Evolutionary conservation across 2,113 vertebrate species (phyloP), one percentile per base, ranked within the genome.

Genomic region (Ceratotherium simum): DNA sequence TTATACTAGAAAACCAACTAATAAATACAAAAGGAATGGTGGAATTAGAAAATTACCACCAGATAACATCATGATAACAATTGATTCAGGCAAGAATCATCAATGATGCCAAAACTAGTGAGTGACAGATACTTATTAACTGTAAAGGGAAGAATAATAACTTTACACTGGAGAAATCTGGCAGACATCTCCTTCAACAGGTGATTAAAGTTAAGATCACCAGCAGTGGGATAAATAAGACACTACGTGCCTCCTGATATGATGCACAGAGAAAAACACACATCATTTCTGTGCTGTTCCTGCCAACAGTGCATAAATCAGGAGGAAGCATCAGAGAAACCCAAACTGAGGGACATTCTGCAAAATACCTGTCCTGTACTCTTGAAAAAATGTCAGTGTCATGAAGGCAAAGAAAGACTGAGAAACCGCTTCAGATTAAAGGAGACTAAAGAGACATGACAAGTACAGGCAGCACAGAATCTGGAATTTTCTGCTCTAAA

Each of bases 391-490:
- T 18, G 33, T 89, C 84, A 36, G 1, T 46, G 13, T 72, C 56
- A 31, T 36, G 58, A 69, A 81, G 51, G 87, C 83, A 90, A 91
- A 96, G 69, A 39, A 97, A 85, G 93, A 72, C 48, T 46, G 58
- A 64, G 21, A 54, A 88, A 60, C 48, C 42, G 62, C 33, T 92
- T 92, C 79, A 70, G 20, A 51, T 78, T 25, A 42, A 75, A 80
- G 64, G 54, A 56, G 27, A 54, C 58, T 36, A 73, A 64, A 48
- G n/a, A 81, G 25, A 36, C n/a, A 25, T 0, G 11, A 72, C 29
- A 72, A 39, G 46, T 51, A 65, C 56, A n/a, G 20, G 23, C 25
- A 54, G 36, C 27, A 11, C 11, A 13, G 4, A 16, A 64, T 36
- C 84, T 65, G 39, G 79, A 18, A 54, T 31, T 67, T 94, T 56